Base-by-base conservation (phyloP, 2,113 vertebrate genomes). In the Argyrosomus japonicus region DNA sequence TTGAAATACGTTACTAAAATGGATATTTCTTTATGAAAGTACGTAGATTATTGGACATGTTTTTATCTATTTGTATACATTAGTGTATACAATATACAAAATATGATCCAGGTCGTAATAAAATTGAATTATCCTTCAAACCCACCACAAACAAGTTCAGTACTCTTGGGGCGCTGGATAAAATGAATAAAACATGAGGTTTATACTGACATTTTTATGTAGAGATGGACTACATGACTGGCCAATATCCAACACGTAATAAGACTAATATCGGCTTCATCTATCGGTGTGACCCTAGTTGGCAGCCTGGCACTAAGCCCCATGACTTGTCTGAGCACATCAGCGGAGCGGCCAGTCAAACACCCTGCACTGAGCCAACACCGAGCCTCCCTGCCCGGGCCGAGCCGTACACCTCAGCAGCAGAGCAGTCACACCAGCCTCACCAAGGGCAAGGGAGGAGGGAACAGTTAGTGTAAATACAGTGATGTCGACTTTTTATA, bases 281-380 rank as follows among this genome's bases (percentile, higher is more conserved):
- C 64, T 65, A 71, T 75, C 18, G 19, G 51, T 67, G 73, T 50
- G 68, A 77, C 40, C 48, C 67, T 53, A 25, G 60, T 13, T 80
- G 79, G 72, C 76, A 63, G 29, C 54, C 61, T 61, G 74, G 68
- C 88, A 70, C 14, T 1, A 6, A 83, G 81, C 88, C 75, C 67
- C 84, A 83, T 14, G 75, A 82, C 89, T 81, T 93, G 90, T 93
- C 90, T 84, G 85, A 90, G 69, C 87, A 86, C 86, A 93, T 93
- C 87, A 92, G 87, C 70, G 23, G 87, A 86, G 87, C 63, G 79
- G 88, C 87, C 81, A 74, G 84, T 90, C 89, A 91, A 78, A 91
- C 81, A 62, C 54, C 65, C 86, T 51, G 82, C 11, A 5, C 76
- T 27, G 50, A 63, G 71, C 81, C 83, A 82, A 62, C 67, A 51